Conservation (phyloP, 2,888 invertebrate genomes). For the Herminia tarsipennalis region DNA sequence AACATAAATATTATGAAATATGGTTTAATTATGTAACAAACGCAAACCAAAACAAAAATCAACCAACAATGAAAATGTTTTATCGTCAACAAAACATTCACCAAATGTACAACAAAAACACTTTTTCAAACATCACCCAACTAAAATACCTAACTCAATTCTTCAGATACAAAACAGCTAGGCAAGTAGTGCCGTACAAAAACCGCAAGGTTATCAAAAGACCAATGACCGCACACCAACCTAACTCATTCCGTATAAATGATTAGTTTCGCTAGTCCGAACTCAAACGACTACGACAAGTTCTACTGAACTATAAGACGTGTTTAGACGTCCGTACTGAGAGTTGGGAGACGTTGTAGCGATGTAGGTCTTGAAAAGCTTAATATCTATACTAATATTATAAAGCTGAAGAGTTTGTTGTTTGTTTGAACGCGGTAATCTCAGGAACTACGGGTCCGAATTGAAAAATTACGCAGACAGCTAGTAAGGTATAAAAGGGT, state of each 20-base stretch:
- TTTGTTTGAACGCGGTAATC: no score
- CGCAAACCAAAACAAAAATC: no score
- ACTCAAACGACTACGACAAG: constrained; percentile 1
- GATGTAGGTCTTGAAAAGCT: neutral
- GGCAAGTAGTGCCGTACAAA: constrained; percentile 9
- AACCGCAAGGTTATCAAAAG: constrained; percentile 34
- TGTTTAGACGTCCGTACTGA: neutral
- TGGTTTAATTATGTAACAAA: no score
- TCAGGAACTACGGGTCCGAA: no score
- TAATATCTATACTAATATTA: neutral
- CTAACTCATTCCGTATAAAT: constrained; percentile 1
- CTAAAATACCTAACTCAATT: neutral
- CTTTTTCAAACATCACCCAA: no score
- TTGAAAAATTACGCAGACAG: no score
- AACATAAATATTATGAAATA: no score
- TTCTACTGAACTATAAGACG: constrained; percentile 5
- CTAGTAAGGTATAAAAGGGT: no score
- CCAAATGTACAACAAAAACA: no score
- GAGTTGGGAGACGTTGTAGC: neutral
- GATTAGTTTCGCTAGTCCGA: constrained; percentile 13
- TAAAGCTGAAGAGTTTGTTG: no score
- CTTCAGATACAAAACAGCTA: constrained; percentile 1
- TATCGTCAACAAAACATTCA: no score
- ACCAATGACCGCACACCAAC: constrained; percentile 24
- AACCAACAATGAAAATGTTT: no score